Conservation (phyloP, 2,113 vertebrate genomes). For the Festucalex cinctus region DNA sequence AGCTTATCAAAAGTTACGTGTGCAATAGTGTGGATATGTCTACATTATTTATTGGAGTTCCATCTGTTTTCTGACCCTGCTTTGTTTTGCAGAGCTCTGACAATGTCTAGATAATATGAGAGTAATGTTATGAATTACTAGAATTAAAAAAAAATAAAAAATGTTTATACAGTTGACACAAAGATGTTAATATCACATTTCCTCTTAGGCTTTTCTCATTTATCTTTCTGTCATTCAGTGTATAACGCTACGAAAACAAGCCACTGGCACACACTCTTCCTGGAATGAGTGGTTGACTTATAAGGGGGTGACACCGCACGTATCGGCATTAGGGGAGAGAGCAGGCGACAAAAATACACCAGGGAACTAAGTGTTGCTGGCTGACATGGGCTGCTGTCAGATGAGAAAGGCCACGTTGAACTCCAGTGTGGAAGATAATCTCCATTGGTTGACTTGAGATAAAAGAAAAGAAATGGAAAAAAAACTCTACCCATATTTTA, state of each 20-base stretch:
- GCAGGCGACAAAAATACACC: slow-evolving; percentile 67
- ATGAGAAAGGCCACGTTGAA: slow-evolving; percentile 32
- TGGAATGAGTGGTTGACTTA: slow-evolving; percentile 62
- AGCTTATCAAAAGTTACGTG: too few species aligned
- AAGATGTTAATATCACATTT: slow-evolving; percentile 34
- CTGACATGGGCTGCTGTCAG: slow-evolving; percentile 43
- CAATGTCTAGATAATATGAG: neutral
- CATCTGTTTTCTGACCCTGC: neutral
- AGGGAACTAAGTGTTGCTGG: slow-evolving; percentile 34
- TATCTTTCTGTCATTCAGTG: slow-evolving; percentile 6
- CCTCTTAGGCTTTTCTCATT: slow-evolving; percentile 8
- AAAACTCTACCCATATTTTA: neutral
- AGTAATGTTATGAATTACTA: neutral
- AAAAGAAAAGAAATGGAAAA: neutral
- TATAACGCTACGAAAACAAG: slow-evolving; percentile 11
- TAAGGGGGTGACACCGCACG: slow-evolving; percentile 51
- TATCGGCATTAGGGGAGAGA: slow-evolving; percentile 31
- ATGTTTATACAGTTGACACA: too few species aligned
- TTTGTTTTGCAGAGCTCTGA: neutral
- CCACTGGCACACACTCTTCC: slow-evolving; percentile 48
- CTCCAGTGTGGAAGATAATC: slow-evolving; percentile 1
- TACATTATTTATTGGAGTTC: neutral
- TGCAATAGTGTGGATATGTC: too few species aligned
- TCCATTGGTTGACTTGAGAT: slow-evolving; percentile 1
- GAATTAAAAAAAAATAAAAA: too few species aligned